Base-by-base conservation (phyloP, 2,888 invertebrate species). In the Hypena proboscidalis region DNA sequence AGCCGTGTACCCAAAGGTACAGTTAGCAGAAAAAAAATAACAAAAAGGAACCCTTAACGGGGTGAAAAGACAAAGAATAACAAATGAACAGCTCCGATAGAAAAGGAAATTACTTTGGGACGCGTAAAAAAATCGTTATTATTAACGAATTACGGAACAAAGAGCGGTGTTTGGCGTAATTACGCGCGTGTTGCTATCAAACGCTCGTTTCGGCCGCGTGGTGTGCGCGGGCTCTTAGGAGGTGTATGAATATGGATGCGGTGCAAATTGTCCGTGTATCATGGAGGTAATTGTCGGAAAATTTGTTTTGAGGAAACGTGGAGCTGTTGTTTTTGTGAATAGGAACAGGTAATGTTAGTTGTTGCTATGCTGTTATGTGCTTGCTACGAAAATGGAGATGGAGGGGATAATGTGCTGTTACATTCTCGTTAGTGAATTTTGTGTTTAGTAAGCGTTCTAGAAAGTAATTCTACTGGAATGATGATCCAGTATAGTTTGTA, bases 111-210 rank as follows among this genome's bases (percentile, higher is more conserved):
- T 60, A 54, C 50, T 43, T 49, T 36, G 31, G 44, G 38, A 48
- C 42, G 46, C 42, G 48, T 44, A 55, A 62, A 62, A n/a, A 54
- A 62, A 51, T 61, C 37, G 33, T 31, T 35, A 59, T 67, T 67
- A 65, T 67, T 64, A 55, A 39, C 34, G 45, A 64, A 67, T 65
- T 64, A 64, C 38, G 45, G 35, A 54, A 67, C 64, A 64, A 65
- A 58, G 61, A 45, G 32, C 25, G 7, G 35, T 31, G 36, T 21
- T 22, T 9, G 37, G 32, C 33, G 52, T 52, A 62, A 62, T 58
- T 62, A 53, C 34, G 35, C 45, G 58, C 40, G 37, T 32, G 39
- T 32, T 19, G 34, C 29, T 19, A 67, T 67, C 60, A 64, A 67
- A 59, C 50, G 52, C 45, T 64, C 64, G 45, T 64, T 67, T 67